Percentiles rank a stretch among this genome's conserved stretches.
Evolutionary conservation across 2,113 vertebrate genomes (phyloP).

Genomic region (Vireo altiloquus): DNA sequence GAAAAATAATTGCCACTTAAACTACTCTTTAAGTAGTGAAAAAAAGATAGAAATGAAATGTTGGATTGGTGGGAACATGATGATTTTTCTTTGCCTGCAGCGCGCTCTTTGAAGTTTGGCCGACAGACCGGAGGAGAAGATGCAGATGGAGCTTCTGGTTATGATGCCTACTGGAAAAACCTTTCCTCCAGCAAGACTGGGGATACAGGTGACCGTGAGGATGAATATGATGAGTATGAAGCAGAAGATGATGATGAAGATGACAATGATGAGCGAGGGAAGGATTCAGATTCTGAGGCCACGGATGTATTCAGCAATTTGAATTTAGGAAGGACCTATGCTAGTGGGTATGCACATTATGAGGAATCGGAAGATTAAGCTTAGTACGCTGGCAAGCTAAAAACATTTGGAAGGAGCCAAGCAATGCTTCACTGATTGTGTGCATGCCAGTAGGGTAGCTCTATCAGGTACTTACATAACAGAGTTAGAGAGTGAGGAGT

Average conservation of each 20-base stretch:
- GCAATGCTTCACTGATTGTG: not conserved
- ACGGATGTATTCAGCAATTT: constrained; percentile 77
- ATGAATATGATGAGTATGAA: constrained; percentile 79
- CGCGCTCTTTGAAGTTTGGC: constrained; percentile 91
- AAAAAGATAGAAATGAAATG: not conserved
- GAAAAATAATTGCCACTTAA: not conserved
- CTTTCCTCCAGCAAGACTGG: constrained; percentile 71
- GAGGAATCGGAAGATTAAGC: constrained; percentile 74
- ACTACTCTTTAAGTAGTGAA: not conserved
- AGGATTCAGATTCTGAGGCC: constrained; percentile 77
- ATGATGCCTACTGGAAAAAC: constrained; percentile 91
- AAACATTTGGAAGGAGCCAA: not conserved
- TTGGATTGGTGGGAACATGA: not conserved
- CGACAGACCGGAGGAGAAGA: constrained; percentile 87
- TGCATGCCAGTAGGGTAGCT: not conserved
- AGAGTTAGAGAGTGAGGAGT: not conserved
- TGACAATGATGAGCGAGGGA: constrained; percentile 78
- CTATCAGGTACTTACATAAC: not conserved
- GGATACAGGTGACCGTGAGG: constrained; percentile 72
- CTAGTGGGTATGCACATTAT: constrained; percentile 79
- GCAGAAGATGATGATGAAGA: constrained; percentile 86
- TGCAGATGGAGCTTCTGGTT: constrained; percentile 84
- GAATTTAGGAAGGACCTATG: constrained; percentile 81
- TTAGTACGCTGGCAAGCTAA: not conserved
- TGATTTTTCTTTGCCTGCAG: constrained; percentile 66